Evolutionary conservation across 2,113 vertebrate species (phyloP).

Genomic region (Prionailurus viverrinus): DNA sequence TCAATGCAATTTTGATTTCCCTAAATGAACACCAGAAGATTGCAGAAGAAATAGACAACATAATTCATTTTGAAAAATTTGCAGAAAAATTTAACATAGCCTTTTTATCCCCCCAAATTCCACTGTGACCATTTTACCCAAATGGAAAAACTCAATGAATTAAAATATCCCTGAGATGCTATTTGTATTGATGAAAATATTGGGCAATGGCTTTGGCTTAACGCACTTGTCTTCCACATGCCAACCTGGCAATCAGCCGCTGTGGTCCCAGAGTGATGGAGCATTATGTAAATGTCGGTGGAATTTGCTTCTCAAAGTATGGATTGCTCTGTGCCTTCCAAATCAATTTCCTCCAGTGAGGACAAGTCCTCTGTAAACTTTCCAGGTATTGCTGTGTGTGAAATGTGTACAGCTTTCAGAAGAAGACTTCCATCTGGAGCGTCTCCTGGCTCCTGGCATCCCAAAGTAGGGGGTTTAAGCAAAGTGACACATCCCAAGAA

Average conservation of each 20-base stretch:
- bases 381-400: background rate
- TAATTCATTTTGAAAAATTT: conserved; percentile 54
- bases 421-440: background rate
- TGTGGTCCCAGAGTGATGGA: conserved; percentile 35
- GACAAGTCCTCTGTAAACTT: conserved; percentile 16
- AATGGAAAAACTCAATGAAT: conserved; percentile 26
- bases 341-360: background rate
- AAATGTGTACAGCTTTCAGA: conserved; percentile 35
- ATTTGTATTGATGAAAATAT: conserved; percentile 57
- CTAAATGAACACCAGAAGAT: background rate
- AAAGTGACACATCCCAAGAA: background rate
- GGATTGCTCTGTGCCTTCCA: background rate
- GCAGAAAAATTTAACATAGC: conserved; percentile 75
- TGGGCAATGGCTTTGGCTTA: conserved; percentile 59
- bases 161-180: conserved; percentile 62
- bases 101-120: background rate
- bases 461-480: background rate
- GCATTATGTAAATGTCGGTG: background rate
- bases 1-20: background rate
- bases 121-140: conserved; percentile 52
- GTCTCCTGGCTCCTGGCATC: conserved; percentile 20
- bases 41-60: conserved; percentile 70
- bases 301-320: conserved; percentile 40
- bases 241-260: conserved; percentile 37
- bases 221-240: background rate